Evolutionary conservation across 2,888 invertebrate species (phyloP), one percentile per base, ranked within the genome.

Genomic region (Smittia sp.): DNA sequence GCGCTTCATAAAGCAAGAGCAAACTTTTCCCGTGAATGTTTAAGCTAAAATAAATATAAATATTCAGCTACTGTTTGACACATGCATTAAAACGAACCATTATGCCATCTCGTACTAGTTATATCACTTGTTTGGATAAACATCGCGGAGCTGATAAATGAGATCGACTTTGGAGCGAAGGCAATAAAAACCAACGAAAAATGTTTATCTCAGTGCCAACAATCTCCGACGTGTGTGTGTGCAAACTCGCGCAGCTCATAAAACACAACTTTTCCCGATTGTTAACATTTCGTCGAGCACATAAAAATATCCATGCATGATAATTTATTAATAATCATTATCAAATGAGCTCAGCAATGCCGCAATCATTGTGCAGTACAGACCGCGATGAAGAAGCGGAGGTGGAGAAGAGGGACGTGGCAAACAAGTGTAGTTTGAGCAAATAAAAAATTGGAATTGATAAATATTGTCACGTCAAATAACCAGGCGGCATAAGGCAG

Each of bases 61-160:
- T 27, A 27, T 63, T 63, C 63, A 63, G 63, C 63, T 63, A 63
- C 63, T 63, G 63, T 63, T 63, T 63, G 63, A 63, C 63, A 63
- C 63, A 63, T 63, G 63, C 24, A 63, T 63, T 62, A 62, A 62
- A 52, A 6, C n/a, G 15, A 11, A 9, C 7, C 11, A 52, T 52
- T 20, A 22, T 22, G 58, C 58, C 22, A 13, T 22, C 58, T 58
- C 18, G 6, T 58, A 25, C n/a, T 63, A 24, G 25, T 63, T 25
- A 63, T 63, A 63, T 63, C 63, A 27, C n/a, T 58, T 63, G 25
- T 63, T 63, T 63, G 63, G 6, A 62, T 62, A 62, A 62, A 62
- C 62, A 62, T 63, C 25, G 63, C 6, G 22, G 4, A 18, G 22
- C 63, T 63, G 63, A 63, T 63, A 63, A 63, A 63, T 63, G 63